phyloP scores from a whole-genome alignment of 37 sponge, comb jelly and placozoan genomes.

The Crambe crambe region DNA sequence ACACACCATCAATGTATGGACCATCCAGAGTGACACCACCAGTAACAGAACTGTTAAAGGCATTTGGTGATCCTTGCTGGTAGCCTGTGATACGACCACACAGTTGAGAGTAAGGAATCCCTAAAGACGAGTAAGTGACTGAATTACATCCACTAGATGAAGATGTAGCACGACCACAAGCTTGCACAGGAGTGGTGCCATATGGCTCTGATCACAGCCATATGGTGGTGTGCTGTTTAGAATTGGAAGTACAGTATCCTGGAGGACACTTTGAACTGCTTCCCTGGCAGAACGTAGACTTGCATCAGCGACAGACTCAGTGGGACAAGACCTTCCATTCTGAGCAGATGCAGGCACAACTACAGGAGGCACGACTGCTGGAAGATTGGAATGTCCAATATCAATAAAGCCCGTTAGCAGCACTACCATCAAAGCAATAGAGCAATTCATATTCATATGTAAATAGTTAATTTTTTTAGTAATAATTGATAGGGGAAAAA shows the following conservation, averaged over 20 bases:
- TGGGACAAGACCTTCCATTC: background rate
- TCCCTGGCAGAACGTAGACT: background rate
- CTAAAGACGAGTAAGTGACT: background rate
- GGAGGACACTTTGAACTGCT: background rate
- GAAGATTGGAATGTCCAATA: background rate
- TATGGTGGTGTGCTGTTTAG: background rate
- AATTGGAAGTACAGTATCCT: background rate
- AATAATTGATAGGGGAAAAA: too few species aligned
- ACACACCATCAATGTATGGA: slow-evolving; percentile 33
- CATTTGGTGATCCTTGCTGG: slow-evolving; percentile 44
- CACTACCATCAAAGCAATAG: too few species aligned
- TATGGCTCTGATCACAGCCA: background rate
- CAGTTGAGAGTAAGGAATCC: slow-evolving; percentile 14
- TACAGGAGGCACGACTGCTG: background rate
- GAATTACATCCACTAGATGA: slow-evolving; percentile 17
- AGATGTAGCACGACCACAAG: background rate
- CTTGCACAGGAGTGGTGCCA: background rate
- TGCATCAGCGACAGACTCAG: background rate
- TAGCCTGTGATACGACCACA: slow-evolving; percentile 41
- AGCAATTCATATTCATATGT: too few species aligned
- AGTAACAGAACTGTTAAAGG: slow-evolving; percentile 10
- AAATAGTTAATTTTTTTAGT: too few species aligned
- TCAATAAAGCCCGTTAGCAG: too few species aligned
- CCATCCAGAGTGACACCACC: background rate
- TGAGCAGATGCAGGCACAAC: background rate